Evolutionary conservation across 2,113 vertebrate genomes (phyloP), one percentile per base, ranked within the genome.

Genomic region (Oreotrochilus melanogaster): DNA sequence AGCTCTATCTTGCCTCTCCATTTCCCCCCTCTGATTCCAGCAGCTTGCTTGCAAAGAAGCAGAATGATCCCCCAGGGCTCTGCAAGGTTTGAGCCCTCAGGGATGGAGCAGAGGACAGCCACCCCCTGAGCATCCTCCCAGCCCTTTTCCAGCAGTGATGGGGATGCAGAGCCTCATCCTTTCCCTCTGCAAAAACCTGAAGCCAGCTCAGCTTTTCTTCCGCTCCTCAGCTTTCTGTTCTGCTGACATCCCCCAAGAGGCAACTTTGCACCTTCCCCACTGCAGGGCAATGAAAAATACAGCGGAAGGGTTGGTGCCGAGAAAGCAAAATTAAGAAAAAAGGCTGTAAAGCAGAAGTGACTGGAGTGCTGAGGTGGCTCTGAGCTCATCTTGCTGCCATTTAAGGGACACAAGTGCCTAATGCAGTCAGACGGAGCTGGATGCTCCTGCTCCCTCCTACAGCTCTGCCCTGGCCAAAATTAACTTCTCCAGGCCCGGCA

Each of bases 281-380:
- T 37, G 78, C 65, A 48, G 9, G 80, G 45, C 35, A 31, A 61
- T 35, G 80, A 8, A 93, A 89, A 91, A 53, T 21, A 11, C 78
- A 73, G 64, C 1, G 1, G 76, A 83, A 94, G 64, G 35, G 58
- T 30, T 37, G 57, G 56, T 9, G 92, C 80, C 54, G 10, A 95
- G 81, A 51, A 84, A 60, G 95, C 88, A 85, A 67, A 95, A 58
- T 2, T 28, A 8, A 45, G 7, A 33, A 65, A 54, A 54, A 70
- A 78, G 48, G 14, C 57, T 13, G 80, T 58, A 83, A 74, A 94
- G 92, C 31, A 74, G 45, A 94, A 96, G 61, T 30, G 75, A 57
- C 16, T 37, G 84, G 88, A 95, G 65, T 75, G 95, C 92, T 92
- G 95, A 94, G 80, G 73, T 15, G 18, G 84, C 92, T 91, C 60